Conservation (phyloP, 2,797 vertebrate species). For the Labeo calbasu region DNA sequence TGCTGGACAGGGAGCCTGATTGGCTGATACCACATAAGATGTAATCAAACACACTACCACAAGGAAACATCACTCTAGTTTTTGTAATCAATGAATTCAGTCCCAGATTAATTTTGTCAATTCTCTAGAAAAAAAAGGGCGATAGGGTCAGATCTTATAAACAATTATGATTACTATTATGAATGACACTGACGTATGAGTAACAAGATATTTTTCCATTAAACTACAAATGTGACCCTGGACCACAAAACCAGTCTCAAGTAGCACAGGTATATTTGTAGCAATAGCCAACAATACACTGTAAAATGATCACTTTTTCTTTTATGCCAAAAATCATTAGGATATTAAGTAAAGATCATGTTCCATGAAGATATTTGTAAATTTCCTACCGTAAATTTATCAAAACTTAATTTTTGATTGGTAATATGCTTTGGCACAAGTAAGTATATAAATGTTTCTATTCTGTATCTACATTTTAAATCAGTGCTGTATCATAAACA, state of each 20-base stretch:
- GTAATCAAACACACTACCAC: neutral
- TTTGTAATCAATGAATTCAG: neutral
- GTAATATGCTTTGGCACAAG: neutral
- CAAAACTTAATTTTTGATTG: too few species aligned
- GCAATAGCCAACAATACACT: too few species aligned
- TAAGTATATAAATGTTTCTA: neutral
- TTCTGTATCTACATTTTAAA: neutral
- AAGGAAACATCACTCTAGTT: neutral
- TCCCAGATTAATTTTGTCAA: neutral
- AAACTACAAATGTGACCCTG: too few species aligned
- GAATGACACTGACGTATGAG: neutral
- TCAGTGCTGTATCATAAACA: neutral
- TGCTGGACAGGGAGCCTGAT: conserved; percentile 12
- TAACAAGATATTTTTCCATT: neutral
- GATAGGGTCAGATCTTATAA: too few species aligned
- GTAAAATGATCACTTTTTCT: too few species aligned
- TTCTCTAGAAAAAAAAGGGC: neutral
- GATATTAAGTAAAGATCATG: too few species aligned
- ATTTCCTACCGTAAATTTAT: too few species aligned
- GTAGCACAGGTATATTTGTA: too few species aligned
- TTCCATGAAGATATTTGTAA: too few species aligned
- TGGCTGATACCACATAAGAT: neutral
- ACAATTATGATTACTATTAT: neutral
- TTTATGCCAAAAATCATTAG: too few species aligned
- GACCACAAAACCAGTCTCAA: too few species aligned